Conservation (phyloP, 2,113 vertebrate genomes). For the Scomber colias region DNA sequence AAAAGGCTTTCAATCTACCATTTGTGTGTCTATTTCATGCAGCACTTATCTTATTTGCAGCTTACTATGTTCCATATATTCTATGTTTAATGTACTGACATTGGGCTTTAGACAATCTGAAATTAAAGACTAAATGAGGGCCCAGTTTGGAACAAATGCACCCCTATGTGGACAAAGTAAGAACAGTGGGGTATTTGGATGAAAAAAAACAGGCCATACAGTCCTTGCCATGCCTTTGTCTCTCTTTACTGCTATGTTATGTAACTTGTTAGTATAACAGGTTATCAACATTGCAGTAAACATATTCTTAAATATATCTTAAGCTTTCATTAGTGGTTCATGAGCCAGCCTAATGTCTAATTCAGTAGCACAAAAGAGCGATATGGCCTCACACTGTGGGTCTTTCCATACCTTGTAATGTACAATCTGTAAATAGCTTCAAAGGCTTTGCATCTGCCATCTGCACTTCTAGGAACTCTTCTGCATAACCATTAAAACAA, state of each 20-base stretch:
- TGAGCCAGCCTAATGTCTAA: conserved; percentile 44
- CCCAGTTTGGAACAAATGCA: conserved; percentile 72
- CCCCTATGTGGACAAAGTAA: conserved; percentile 79
- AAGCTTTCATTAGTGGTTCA: conserved; percentile 49
- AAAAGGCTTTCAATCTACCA: background rate
- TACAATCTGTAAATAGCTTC: conserved; percentile 82
- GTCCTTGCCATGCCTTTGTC: background rate
- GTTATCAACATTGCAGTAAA: conserved; percentile 39
- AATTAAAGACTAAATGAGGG: conserved; percentile 34
- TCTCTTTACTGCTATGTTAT: conserved; percentile 1
- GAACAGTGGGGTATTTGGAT: conserved; percentile 62
- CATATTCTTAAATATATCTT: conserved; percentile 34
- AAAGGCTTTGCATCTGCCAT: conserved; percentile 83
- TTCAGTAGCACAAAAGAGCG: conserved; percentile 64
- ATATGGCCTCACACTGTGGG: conserved; percentile 63
- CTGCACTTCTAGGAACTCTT: conserved; percentile 85
- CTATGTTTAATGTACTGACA: conserved; percentile 8
- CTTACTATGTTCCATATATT: background rate
- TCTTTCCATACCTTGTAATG: conserved; percentile 77
- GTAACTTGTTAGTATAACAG: conserved; percentile 21
- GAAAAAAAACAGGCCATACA: conserved; percentile 32
- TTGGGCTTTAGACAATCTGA: conserved; percentile 6
- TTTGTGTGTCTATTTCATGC: background rate
- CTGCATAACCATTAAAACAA: conserved; percentile 86
- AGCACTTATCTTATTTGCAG: conserved; percentile 8